Evolutionary conservation across 2,113 vertebrate species (phyloP), one percentile per base, ranked within the genome.

Genomic region (Mirounga angustirostris): DNA sequence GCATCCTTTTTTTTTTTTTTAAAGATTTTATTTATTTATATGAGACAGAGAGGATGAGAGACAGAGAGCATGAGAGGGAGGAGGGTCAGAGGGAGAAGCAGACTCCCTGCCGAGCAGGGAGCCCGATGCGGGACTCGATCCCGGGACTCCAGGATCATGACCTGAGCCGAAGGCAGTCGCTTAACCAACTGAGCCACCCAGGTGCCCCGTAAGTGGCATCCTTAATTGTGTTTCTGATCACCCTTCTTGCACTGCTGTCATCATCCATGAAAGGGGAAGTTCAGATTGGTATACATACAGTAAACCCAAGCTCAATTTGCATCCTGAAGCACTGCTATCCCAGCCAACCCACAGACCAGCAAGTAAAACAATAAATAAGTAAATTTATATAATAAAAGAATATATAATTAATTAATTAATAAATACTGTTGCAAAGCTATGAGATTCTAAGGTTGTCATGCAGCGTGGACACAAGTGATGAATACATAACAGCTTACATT

Each of bases 361-460:
- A 26, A 91, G 21, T 26, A 86, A 69, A 52, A 81, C 87, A 8
- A 46, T 28, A 89, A 89, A 43, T 22, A 94, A 89, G n/a, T 22
- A 94, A 54, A 43, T 28, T 40, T 36, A 28, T 74, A n/a, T 52
- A 50, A 26, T 4, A 71, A 61, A 65, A 73, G 15, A 65, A 76
- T 15, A 88, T 12, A 30, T 28, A 26, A 43, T 26, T 89, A 58
- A 61, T 11, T 63, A 63, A 63, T 12, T 63, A 63, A 14, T 65
- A n/a, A 74, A 43, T 43, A 26, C 22, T 92, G 24, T 43, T 82
- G 19, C 65, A 65, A 93, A 88, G 26, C n/a, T 56, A 18, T 19
- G 40, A 85, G 14, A 71, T 56, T 59, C 71, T 84, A n/a, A 50
- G 52, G 22, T 2, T 46, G 59, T 65, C 58, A 73, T 0, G 4